A percentile compares a stretch with the other conserved stretches of the same genome.
phyloP scores from a whole-genome alignment of 1,140 invertebrate genomes.

The Meloidogyne chitwoodi region DNA sequence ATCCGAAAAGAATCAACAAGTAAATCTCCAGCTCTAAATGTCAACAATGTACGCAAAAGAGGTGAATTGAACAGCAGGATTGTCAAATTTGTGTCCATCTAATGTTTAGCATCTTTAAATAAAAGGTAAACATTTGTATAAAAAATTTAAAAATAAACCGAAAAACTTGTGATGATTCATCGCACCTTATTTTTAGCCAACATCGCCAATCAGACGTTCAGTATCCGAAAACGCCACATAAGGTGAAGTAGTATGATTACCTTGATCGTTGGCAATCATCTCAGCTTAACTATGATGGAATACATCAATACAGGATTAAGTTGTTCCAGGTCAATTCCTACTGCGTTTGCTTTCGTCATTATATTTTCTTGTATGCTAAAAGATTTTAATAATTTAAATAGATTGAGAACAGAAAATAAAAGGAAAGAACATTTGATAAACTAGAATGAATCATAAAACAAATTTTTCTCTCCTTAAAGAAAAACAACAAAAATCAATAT shows the following conservation, averaged over 20 bases:
- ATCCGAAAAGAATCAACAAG: conserved; percentile 89
- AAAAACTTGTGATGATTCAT: conserved; percentile 60
- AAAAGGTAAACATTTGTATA: no score
- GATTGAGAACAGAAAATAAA: no score
- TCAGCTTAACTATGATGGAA: conserved; percentile 53
- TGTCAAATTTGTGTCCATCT: no score
- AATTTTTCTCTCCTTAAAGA: no score
- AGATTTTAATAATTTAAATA: no score
- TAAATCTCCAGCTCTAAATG: conserved; percentile 88
- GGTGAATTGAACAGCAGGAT: no score
- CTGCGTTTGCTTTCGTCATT: conserved; percentile 59
- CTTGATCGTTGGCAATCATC: conserved; percentile 13
- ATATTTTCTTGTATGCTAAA: not conserved
- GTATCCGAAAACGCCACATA: conserved; percentile 96
- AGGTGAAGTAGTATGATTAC: conserved; percentile 87
- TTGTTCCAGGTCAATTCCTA: conserved; percentile 66
- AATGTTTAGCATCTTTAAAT: conserved; percentile 68
- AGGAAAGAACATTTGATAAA: no score
- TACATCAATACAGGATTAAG: conserved; percentile 66
- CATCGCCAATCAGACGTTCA: conserved; percentile 91
- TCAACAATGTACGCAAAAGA: conserved; percentile 77
- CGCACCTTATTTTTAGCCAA: conserved; percentile 82
- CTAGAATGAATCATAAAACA: no score
- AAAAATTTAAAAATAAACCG: conserved; percentile 50
- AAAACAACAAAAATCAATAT: no score